Evolutionary conservation across 2,113 vertebrate species (phyloP).

Genomic region (Panthera uncia): DNA sequence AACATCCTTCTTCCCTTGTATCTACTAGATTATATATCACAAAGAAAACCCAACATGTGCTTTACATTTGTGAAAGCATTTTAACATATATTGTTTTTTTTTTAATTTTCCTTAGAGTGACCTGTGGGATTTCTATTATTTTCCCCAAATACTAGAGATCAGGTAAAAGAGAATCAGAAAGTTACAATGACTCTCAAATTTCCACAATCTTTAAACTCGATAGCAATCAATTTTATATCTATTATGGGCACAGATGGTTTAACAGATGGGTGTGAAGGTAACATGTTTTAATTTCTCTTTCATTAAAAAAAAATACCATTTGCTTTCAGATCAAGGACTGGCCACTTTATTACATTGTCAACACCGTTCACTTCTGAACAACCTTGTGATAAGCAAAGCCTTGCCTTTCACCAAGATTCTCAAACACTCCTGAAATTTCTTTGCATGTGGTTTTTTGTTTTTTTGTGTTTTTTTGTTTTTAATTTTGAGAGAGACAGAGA

Average conservation of each 20-base stretch:
- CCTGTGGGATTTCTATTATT: neutral
- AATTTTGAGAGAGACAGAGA: no score
- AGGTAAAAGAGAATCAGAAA: neutral
- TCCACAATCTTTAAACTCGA: neutral
- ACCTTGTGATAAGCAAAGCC: neutral
- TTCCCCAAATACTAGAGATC: neutral
- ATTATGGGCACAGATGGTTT: neutral
- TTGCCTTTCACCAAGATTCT: neutral
- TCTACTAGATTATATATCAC: neutral
- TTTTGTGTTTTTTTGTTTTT: no score
- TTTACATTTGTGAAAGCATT: neutral
- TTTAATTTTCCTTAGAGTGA: neutral
- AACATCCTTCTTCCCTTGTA: neutral
- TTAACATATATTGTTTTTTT: neutral
- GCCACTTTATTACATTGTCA: neutral
- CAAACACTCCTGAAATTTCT: neutral
- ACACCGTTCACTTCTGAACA: neutral
- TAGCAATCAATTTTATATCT: neutral
- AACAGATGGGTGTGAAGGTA: neutral
- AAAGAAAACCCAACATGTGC: neutral
- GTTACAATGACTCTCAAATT: neutral
- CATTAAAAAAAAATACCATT: neutral
- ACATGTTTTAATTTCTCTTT: neutral
- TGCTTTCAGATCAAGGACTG: slow-evolving; percentile 1
- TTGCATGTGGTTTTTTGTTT: no score